phyloP scores from a whole-genome alignment of 2,113 vertebrate species.

The Gallinago undulata region DNA sequence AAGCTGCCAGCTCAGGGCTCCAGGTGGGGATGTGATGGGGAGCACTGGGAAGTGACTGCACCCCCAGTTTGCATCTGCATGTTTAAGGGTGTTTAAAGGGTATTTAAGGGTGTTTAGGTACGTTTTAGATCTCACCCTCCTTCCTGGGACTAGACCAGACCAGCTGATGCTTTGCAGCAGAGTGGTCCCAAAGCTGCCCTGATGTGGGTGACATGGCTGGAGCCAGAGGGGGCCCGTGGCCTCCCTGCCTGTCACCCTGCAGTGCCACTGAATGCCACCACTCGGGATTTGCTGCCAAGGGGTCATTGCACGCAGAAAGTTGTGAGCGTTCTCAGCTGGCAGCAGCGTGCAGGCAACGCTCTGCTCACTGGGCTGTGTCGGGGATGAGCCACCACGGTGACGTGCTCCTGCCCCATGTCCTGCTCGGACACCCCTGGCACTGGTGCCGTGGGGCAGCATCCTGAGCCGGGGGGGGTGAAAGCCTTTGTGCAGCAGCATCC shows the following conservation, averaged over 20 bases:
- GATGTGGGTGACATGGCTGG: background rate
- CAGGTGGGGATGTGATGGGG: background rate
- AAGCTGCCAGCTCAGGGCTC: no score
- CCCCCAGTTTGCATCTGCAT: background rate
- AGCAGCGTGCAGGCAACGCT: accelerated
- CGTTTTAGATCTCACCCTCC: background rate
- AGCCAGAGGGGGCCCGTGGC: accelerated
- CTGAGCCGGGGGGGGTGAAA: background rate
- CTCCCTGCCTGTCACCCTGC: background rate
- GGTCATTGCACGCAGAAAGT: background rate
- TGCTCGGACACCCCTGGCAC: background rate
- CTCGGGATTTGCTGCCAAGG: background rate
- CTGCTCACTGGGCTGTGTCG: accelerated
- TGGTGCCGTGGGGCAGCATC: background rate
- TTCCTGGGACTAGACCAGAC: no score
- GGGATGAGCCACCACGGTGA: background rate
- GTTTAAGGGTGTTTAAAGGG: background rate
- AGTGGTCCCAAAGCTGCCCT: background rate
- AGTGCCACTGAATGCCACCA: background rate
- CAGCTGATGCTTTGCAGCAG: background rate
- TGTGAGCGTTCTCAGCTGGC: background rate
- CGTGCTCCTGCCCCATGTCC: accelerated
- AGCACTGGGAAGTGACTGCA: background rate
- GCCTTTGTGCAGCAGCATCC: background rate
- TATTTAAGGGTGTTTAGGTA: background rate